Base-by-base conservation (phyloP, 2,888 invertebrate species). In the Tipula unca region DNA sequence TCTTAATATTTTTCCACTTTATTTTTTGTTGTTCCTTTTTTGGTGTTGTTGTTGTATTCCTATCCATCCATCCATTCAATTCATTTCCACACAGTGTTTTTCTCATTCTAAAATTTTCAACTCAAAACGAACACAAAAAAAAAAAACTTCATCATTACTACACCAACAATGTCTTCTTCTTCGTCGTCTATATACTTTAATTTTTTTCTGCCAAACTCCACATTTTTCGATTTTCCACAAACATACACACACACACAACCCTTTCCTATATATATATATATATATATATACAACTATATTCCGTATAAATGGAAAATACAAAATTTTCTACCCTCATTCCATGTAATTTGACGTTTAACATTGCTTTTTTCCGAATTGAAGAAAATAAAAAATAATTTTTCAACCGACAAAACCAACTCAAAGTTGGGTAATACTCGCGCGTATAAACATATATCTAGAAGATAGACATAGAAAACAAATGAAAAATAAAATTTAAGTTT, bases 401-500 rank as follows among this genome's bases (percentile, higher is more conserved):
- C 83, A 83, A 83, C 83, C 83, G 35, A 83, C 83, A 83, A 83
- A 83, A 83, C 83, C 83, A 32, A 83, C 83, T 83, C 83, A 83
- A 83, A 83, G 83, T 83, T 83, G 83, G 83, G 69, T 83, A 83
- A 83, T 83, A 83, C 83, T 83, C 83, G 83, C 83, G 83, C 83
- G 83, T 83, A 83, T 35, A 35, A 13, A 48, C 25, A 25, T 17
- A 13, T 69, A 25, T 69, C 8, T 69, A n/a, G 5, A n/a, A 83
- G 83, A 83, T 83, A 83, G 83, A 83, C 83, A 83, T 83, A 83
- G 35, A 32, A 83, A 83, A 83, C 17, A 83, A 83, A 83, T 32
- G 29, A 83, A 83, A 35, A 83, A 83, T 83, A 83, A 83, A 83
- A 32, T 35, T 29, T 32, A 83, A 32, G 35, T 83, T 29, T 10